A percentile compares a stretch with the other conserved stretches of the same genome.
phyloP scores from a whole-genome alignment of 2,797 vertebrate genomes.

The Neosilurus hyrtlii region DNA sequence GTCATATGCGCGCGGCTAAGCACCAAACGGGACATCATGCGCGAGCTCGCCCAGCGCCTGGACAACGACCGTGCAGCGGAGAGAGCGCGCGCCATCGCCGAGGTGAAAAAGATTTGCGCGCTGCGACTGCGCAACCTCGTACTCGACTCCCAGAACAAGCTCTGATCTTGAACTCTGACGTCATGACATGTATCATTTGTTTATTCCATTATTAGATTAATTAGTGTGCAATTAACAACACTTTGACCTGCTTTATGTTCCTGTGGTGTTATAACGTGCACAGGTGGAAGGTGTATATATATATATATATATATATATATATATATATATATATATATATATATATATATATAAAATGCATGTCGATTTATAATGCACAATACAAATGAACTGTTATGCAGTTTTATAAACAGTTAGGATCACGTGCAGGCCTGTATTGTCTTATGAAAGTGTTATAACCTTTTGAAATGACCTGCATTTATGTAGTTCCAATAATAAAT shows the following conservation, averaged over 20 bases:
- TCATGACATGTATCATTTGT: no score
- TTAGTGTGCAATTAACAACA: background rate
- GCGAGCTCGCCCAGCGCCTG: slow-evolving; percentile 68
- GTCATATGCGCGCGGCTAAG: slow-evolving; percentile 77
- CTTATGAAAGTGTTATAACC: background rate
- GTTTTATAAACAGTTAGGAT: background rate
- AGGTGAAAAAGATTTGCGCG: slow-evolving; percentile 80
- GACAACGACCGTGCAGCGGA: slow-evolving; percentile 62
- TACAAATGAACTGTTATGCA: background rate
- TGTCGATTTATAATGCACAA: background rate
- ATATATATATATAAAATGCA: no score
- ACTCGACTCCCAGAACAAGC: slow-evolving; percentile 38
- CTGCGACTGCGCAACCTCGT: slow-evolving; percentile 72
- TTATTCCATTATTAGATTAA: background rate
- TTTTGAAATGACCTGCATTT: background rate
- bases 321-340: no score
- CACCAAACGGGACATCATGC: slow-evolving; percentile 64
- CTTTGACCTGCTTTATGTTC: no score
- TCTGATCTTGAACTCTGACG: slow-evolving; percentile 28
- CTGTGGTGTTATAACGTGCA: background rate
- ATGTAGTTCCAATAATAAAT: background rate
- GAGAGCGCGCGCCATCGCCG: slow-evolving; percentile 68
- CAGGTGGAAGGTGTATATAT: background rate
- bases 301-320: no score
- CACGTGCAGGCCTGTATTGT: background rate